A percentile compares a stretch with the other conserved stretches of the same genome.
phyloP scores from a whole-genome alignment of 2,113 vertebrate genomes.

The Lycaon pictus region DNA sequence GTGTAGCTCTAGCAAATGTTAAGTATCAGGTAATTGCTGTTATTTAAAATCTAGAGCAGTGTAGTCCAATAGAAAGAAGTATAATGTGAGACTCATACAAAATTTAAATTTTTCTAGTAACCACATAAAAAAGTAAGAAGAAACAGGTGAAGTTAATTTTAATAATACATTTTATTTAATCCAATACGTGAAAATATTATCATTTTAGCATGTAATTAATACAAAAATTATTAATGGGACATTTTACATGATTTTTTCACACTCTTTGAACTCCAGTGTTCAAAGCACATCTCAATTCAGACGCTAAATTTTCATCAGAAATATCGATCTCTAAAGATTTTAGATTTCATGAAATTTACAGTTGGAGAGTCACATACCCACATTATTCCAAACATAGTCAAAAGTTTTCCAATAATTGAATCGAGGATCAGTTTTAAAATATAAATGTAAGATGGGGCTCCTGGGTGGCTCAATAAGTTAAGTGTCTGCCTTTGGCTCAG shows the following conservation, averaged over 20 bases:
- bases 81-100: background rate
- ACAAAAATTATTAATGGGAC: slow-evolving; percentile 24
- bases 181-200: slow-evolving; percentile 10
- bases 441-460: background rate
- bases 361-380: background rate
- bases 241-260: slow-evolving; percentile 39
- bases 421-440: slow-evolving; percentile 37
- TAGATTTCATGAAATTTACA: slow-evolving; percentile 33
- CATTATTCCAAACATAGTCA: background rate
- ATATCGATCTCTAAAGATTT: slow-evolving; percentile 18
- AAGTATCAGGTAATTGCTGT: slow-evolving; percentile 44
- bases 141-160: slow-evolving; percentile 43
- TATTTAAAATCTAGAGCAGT: slow-evolving; percentile 41
- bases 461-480: no score
- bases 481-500: no score
- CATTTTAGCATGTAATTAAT: slow-evolving; percentile 51
- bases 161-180: slow-evolving; percentile 53
- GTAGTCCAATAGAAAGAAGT: slow-evolving; percentile 10
- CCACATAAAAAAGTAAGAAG: slow-evolving; percentile 44
- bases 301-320: slow-evolving; percentile 33
- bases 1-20: background rate
- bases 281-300: background rate
- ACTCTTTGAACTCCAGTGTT: background rate
- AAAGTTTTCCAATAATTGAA: slow-evolving; percentile 42
- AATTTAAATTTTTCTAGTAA: slow-evolving; percentile 34